Conservation (phyloP, 2,888 invertebrate species). For the Craniophora ligustri region DNA sequence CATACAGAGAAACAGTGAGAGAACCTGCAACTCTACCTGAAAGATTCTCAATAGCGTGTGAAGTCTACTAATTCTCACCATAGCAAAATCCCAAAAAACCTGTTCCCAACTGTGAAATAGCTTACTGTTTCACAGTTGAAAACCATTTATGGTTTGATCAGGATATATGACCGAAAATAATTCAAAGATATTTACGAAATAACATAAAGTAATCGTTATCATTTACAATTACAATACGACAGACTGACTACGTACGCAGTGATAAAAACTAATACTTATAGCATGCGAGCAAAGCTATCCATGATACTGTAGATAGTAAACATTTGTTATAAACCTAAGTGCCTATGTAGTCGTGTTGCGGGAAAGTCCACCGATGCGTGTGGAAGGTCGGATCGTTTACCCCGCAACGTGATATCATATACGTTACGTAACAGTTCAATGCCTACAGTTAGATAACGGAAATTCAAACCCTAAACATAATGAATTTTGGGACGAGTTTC, state of each 20-base stretch:
- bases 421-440: slow-evolving; percentile 77
- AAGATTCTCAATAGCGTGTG: too few species aligned
- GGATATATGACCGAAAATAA: too few species aligned
- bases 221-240: slow-evolving; percentile 11
- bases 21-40: too few species aligned
- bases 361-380: slow-evolving; percentile 78
- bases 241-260: slow-evolving; percentile 1
- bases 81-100: too few species aligned
- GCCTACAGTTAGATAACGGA: slow-evolving; percentile 62
- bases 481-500: slow-evolving; percentile 58
- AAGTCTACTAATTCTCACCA: too few species aligned
- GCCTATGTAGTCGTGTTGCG: slow-evolving; percentile 52
- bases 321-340: slow-evolving; percentile 55
- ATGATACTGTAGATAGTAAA: slow-evolving; percentile 37
- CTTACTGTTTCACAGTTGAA: too few species aligned
- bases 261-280: slow-evolving; percentile 34
- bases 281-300: slow-evolving; percentile 21
- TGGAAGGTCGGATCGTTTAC: slow-evolving; percentile 82
- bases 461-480: slow-evolving; percentile 61
- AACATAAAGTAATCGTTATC: neutral
- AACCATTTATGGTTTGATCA: too few species aligned
- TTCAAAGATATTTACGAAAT: slow-evolving; percentile 3
- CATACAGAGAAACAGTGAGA: too few species aligned
- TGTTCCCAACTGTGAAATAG: too few species aligned
- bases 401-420: slow-evolving; percentile 77